A percentile compares a stretch with the other conserved stretches of the same genome.
Evolutionary conservation across 2,888 invertebrate genomes (phyloP).

Genomic region (Miltochrista miniata): DNA sequence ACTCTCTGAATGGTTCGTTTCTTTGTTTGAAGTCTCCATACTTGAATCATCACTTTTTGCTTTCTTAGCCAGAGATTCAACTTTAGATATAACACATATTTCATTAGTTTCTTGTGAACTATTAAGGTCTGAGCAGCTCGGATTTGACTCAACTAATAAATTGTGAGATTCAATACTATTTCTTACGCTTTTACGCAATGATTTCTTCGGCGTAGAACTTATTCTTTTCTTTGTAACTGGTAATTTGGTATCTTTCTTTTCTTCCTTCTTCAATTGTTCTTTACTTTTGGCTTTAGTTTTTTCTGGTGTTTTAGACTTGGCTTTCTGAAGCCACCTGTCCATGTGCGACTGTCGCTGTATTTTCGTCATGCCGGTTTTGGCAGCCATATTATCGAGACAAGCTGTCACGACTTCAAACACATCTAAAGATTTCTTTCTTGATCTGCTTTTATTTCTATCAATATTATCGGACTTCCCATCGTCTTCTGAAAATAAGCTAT

Average conservation of each 20-base stretch:
- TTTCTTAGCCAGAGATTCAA: slow-evolving; percentile 14
- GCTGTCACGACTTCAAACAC: slow-evolving; percentile 78
- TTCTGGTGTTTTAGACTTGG: slow-evolving; percentile 78
- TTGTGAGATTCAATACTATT: slow-evolving; percentile 54
- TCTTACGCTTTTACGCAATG: slow-evolving; percentile 49
- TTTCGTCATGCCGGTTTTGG: slow-evolving; percentile 76
- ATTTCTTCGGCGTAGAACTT: slow-evolving; percentile 29
- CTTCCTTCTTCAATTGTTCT: slow-evolving; percentile 24
- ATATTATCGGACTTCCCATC: slow-evolving; percentile 58
- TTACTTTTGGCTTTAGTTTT: slow-evolving; percentile 55
- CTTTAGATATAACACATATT: slow-evolving; percentile 4
- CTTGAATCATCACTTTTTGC: slow-evolving; percentile 1
- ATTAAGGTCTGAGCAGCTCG: slow-evolving; percentile 21
- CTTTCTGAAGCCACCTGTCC: slow-evolving; percentile 80
- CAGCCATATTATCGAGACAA: slow-evolving; percentile 77
- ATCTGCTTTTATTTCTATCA: slow-evolving; percentile 52
- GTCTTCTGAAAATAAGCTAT: slow-evolving; percentile 73
- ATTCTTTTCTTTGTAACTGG: slow-evolving; percentile 44
- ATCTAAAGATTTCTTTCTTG: slow-evolving; percentile 65
- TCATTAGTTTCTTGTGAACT: slow-evolving; percentile 7
- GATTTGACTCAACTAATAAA: slow-evolving; percentile 15
- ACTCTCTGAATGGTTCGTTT: neutral
- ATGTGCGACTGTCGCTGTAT: slow-evolving; percentile 78
- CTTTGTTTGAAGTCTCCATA: neutral
- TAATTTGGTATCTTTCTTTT: slow-evolving; percentile 24